Evolutionary conservation across 2,113 vertebrate species (phyloP), one percentile per base, ranked within the genome.

Genomic region (Rhadina sibilatrix): DNA sequence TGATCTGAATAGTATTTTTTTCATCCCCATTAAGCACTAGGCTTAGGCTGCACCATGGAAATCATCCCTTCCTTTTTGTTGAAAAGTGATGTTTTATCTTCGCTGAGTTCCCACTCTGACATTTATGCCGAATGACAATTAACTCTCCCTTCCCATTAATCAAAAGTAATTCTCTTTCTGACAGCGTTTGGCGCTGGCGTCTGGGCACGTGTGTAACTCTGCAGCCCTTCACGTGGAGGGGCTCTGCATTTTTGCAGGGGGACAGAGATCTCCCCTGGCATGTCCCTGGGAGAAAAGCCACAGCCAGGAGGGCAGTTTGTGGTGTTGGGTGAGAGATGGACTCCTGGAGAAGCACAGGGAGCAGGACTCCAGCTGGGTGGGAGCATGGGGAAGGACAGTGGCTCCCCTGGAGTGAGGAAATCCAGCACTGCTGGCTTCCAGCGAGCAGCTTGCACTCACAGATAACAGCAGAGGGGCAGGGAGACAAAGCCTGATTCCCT

Each of bases 121-220:
- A 44, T 95, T 86, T 92, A 93, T 92, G 59, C 52, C 5, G 2
- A 95, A 95, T 94, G 84, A 94, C 89, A 95, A 94, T 90, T 72
- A 69, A 89, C 80, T 95, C 95, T 93, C 56, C 78, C 64, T 92
- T 95, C 82, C 59, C 56, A 69, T 85, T 91, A 96, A 97, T 96
- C 85, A 94, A 80, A 95, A 91, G 56, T 83, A 84, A 90, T 93
- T 94, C 82, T 68, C 80, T 44, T 91, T 86, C 64, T 84, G 88
- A 77, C 84, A 72, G 78, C 15, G 1, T 65, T 86, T 93, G 85
- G 70, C 74, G 42, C 60, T 18, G 61, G 12, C 70, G 54, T 35
- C 70, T 82, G 91, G 35, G 60, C 0, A 1, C 15, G 63, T 25
- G 69, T 27, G 25, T n/a, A 56, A 38, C 76, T 56, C 80, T 52